phyloP scores from a whole-genome alignment of 30 jellyfish, hydroid and myxozoan genomes.

The Turritopsis dohrnii region DNA sequence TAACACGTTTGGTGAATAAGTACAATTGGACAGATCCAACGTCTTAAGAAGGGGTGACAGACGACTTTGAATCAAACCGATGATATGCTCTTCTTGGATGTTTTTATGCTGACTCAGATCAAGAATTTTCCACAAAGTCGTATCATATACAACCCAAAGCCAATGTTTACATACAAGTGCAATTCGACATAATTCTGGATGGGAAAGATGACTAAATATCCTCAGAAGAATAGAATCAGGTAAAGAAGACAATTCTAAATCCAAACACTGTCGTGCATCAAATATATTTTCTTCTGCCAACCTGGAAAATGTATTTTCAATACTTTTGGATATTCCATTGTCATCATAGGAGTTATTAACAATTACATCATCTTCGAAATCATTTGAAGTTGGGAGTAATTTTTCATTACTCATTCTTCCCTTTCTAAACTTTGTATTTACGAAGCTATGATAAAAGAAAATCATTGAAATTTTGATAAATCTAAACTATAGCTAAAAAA shows the following conservation, averaged over 20 bases:
- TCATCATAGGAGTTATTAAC: background rate
- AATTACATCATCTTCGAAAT: background rate
- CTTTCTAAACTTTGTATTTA: too few species aligned
- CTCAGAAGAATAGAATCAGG: conserved; percentile 46
- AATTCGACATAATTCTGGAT: conserved; percentile 43
- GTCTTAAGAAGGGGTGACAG: conserved; percentile 50
- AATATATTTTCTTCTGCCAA: background rate
- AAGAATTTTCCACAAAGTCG: conserved; percentile 44
- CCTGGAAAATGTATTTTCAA: background rate
- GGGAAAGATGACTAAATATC: conserved; percentile 41
- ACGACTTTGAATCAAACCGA: conserved; percentile 32
- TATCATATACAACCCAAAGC: conserved; percentile 51
- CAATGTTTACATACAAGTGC: conserved; percentile 59
- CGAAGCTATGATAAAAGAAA: too few species aligned
- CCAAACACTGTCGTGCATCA: background rate
- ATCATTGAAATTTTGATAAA: too few species aligned
- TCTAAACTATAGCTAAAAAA: too few species aligned
- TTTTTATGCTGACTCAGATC: conserved; percentile 34
- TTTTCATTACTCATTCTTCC: too few species aligned
- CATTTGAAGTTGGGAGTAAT: too few species aligned
- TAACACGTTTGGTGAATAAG: conserved; percentile 30
- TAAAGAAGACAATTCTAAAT: background rate
- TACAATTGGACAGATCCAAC: conserved; percentile 28
- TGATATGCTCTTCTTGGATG: conserved; percentile 19
- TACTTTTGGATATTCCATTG: background rate